These are phyloP conservation scores for Subacronicta megacephala DNA, from an alignment of 2,888 invertebrate species.

Conservation along the genomic window DNA sequence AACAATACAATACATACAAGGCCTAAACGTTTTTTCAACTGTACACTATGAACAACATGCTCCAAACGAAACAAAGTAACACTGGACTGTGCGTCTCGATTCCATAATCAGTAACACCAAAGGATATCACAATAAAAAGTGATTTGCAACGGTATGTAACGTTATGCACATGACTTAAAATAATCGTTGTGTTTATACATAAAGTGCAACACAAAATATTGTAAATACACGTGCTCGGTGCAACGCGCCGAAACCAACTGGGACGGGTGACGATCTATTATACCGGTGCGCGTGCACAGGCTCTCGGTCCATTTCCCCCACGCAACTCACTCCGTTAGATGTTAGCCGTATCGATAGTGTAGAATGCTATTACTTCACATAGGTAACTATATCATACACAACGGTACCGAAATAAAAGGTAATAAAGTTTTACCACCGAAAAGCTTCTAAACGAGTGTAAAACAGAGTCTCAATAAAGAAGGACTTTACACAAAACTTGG, in stretches of 20 bases:
- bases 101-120: constrained; percentile 63
- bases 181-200: constrained; percentile 52
- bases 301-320: constrained; percentile 88
- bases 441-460: background rate
- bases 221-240: constrained; percentile 83
- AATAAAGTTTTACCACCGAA: background rate
- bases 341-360: constrained; percentile 73
- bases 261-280: constrained; percentile 86
- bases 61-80: constrained; percentile 44
- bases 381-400: constrained; percentile 34
- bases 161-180: constrained; percentile 58
- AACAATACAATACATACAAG: constrained; percentile 32
- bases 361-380: constrained; percentile 64
- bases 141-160: constrained; percentile 35
- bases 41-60: constrained; percentile 53
- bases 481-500: constrained; percentile 2
- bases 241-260: constrained; percentile 88
- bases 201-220: constrained; percentile 71
- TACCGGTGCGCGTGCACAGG: constrained; percentile 86
- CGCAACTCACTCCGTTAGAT: constrained; percentile 86
- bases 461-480: constrained; percentile 6
- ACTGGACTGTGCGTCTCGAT: constrained; percentile 58
- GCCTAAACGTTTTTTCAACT: constrained; percentile 47
- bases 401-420: constrained; percentile 6
- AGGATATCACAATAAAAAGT: constrained; percentile 50